These are phyloP conservation scores for Riptortus pedestris DNA, from an alignment of 1,140 invertebrate species.

Conservation along the genomic window DNA sequence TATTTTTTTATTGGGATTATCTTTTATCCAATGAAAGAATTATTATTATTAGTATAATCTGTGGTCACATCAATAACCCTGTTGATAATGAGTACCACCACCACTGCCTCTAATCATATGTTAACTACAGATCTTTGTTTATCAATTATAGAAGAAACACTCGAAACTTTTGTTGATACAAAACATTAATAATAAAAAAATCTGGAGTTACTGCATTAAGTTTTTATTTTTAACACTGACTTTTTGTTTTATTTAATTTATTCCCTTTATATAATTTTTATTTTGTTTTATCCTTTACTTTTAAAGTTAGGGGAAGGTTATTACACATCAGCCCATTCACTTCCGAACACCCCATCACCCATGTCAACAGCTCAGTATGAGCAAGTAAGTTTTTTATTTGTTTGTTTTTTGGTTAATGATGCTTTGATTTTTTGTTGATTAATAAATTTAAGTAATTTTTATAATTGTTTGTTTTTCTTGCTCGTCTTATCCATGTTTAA, in stretches of 20 bases:
- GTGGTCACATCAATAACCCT: too few species aligned
- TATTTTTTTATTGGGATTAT: too few species aligned
- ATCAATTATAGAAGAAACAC: too few species aligned
- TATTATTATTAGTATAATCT: too few species aligned
- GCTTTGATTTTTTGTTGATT: not conserved
- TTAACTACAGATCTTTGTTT: too few species aligned
- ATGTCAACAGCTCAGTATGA: constrained; percentile 29
- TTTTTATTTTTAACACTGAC: too few species aligned
- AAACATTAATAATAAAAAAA: too few species aligned
- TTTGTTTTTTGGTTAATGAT: not conserved
- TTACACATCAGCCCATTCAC: constrained; percentile 26
- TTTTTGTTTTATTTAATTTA: constrained; percentile 22
- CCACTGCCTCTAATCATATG: too few species aligned
- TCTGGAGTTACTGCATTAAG: too few species aligned
- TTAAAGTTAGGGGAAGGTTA: constrained; percentile 18
- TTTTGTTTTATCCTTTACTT: constrained; percentile 25
- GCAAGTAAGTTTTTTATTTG: constrained; percentile 25
- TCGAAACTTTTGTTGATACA: too few species aligned
- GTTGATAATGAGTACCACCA: too few species aligned
- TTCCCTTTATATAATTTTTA: constrained; percentile 23
- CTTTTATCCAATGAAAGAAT: too few species aligned
- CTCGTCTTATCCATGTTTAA: not conserved
- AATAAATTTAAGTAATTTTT: constrained; percentile 14
- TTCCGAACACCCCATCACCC: constrained; percentile 30
- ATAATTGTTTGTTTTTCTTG: constrained; percentile 5